phyloP scores from a whole-genome alignment of 2,888 invertebrate genomes.

The Ryuthela nishihirai region DNA sequence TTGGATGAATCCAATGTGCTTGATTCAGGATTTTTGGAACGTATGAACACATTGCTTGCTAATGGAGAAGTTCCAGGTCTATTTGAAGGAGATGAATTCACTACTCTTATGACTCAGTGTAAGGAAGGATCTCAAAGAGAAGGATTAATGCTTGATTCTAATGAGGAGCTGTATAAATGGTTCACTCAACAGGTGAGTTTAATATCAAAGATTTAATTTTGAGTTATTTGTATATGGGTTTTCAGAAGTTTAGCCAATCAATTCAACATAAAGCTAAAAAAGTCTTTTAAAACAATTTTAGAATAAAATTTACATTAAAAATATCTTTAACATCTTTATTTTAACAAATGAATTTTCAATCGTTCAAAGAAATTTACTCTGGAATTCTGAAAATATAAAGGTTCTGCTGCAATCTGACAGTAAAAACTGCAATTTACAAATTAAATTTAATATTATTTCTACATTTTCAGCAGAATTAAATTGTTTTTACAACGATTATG shows the following conservation, averaged over 20 bases:
- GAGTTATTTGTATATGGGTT: background rate
- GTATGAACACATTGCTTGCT: conserved; percentile 97
- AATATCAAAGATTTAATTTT: background rate
- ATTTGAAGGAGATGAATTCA: conserved; percentile 96
- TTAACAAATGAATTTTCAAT: too few species aligned
- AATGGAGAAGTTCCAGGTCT: conserved; percentile 97
- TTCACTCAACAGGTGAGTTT: conserved; percentile 71
- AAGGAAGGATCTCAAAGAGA: conserved; percentile 98
- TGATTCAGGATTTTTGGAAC: conserved; percentile 96
- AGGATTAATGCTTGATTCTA: conserved; percentile 96
- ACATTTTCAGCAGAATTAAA: too few species aligned
- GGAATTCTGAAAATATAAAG: too few species aligned
- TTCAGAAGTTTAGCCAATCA: background rate
- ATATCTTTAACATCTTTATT: too few species aligned
- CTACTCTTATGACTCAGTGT: conserved; percentile 98
- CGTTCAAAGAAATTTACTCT: too few species aligned
- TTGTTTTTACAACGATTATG: too few species aligned
- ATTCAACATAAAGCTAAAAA: background rate
- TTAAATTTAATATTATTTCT: too few species aligned
- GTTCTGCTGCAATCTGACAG: too few species aligned
- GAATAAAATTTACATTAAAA: conserved; percentile 3
- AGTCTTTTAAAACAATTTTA: conserved; percentile 4
- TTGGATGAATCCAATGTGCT: conserved; percentile 98
- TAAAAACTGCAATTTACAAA: too few species aligned
- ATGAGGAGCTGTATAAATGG: conserved; percentile 99